Conservation (phyloP, 2,888 invertebrate species). For the Harpagoxenus sublaevis region DNA sequence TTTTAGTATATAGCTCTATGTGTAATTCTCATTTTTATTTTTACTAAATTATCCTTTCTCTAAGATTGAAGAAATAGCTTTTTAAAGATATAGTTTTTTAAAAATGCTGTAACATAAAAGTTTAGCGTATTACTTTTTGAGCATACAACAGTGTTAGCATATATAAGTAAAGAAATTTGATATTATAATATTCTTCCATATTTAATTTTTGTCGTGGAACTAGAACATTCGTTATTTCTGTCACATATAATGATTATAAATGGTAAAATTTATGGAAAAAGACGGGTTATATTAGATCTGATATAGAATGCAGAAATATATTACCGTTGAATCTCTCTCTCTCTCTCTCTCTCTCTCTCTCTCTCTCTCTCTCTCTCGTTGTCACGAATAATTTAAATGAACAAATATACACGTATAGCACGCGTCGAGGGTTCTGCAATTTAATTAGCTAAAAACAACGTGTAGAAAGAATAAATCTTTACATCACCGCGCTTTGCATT, state of each 20-base stretch:
- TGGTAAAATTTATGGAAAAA: not conserved
- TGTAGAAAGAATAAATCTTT: not conserved
- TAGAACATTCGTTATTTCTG: not conserved
- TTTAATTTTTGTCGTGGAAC: not conserved
- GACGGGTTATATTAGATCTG: not conserved
- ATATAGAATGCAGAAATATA: not conserved
- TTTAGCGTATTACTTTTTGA: not conserved
- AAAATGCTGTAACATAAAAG: not conserved
- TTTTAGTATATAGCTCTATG: not conserved
- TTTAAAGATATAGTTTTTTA: not conserved
- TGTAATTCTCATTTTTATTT: not conserved
- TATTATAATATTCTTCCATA: not conserved
- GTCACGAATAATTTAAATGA: not conserved
- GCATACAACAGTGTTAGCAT: not conserved
- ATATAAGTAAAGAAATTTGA: not conserved
- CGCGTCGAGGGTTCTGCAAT: not conserved
- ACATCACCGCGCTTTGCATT: not conserved
- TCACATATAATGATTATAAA: not conserved
- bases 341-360: no score
- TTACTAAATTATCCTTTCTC: not conserved
- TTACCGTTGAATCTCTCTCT: not conserved
- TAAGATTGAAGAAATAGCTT: not conserved
- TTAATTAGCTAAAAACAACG: not conserved
- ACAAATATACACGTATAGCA: not conserved
- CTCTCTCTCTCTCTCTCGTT: no score